Base-by-base conservation (phyloP, 2,113 vertebrate species). In the Meleagris gallopavo region DNA sequence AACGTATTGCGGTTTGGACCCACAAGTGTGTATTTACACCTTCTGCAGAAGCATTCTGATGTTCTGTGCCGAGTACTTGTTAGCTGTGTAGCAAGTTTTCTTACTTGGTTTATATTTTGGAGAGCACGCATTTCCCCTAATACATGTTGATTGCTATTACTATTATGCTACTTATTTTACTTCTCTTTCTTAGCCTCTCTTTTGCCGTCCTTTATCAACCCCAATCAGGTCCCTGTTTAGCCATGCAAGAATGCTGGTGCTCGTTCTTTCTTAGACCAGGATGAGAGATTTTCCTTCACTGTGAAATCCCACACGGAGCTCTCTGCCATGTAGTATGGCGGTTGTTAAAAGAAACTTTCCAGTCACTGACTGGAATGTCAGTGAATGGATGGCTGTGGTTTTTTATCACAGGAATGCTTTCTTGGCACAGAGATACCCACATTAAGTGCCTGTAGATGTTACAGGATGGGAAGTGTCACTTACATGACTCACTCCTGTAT, bases 331-430 rank as follows among this genome's bases (percentile, higher is more conserved):
- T 15, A 19, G 8, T 30, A n/a, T 40, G 29, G 13, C 27, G 20
- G 38, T 20, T 58, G 27, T 25, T 64, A 27, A 69, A 92, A 80
- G 2, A 29, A 11, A 38, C 34, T 19, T 27, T 69, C 22, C 3
- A 4, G 18, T 45, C 7, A 13, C 17, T 0, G 24, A 17, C 9
- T 0, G 2, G 32, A 21, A n/a, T n/a, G n/a, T n/a, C n/a, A n/a
- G n/a, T n/a, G 12, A 79, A 38, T 30, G 19, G 43, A 7, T 21
- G 20, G 20, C 14, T 1, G 0, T 48, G n/a, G 29, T 32, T 5
- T 55, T 75, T 20, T 41, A 75, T 22, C 30, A 32, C 2, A 12
- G 32, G 25, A 34, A 22, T 9, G 2, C 7, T 72, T 11, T 52
- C 18, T 36, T 52, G 22, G 22, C 43, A 40, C 15, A 25, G 15